Evolutionary conservation across 2,797 vertebrate species (phyloP), one percentile per base, ranked within the genome.

Genomic region (Simalia tracyae): DNA sequence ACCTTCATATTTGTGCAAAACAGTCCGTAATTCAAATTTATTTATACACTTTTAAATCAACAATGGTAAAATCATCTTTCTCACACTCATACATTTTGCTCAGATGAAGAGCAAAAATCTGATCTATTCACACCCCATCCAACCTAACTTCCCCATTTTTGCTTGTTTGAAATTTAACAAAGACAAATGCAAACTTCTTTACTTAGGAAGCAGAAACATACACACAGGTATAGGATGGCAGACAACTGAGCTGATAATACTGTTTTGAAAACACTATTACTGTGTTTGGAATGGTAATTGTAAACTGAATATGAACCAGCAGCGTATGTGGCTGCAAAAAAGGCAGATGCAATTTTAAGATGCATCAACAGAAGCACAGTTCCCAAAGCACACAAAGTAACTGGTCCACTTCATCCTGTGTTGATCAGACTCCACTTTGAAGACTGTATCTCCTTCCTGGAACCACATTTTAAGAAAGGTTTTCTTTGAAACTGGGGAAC

Each of bases 121-220:
- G 28, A 5, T 14, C 64, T 66, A 10, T 66, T 66, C 64, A n/a
- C 28, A 66, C 5, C 28, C 28, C 12, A 3, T 1, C 64, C 26
- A 8, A 24, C 26, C 0, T 10, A 3, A 11, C 26, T 64, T 64
- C 61, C 63, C 63, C 28, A 28, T 28, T 66, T n/a, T 14, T 28
- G 2, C 64, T 28, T 14, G 64, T 14, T 14, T 66, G 64, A 14
- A 66, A 11, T 66, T 66, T n/a, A n/a, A 66, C 11, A 66, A 22
- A 26, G 22, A 63, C 61, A 63, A 26, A 9, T 63, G 63, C 2
- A 3, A 63, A 26, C 61, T 8, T 26, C 63, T 64, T 66, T 12
- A 11, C 4, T 14, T 1, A n/a, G 11, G 26, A n/a, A 66, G 64
- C 0, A 0, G 64, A 11, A 66, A 12, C 4, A 4, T 3, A 1